Base-by-base conservation (phyloP, 2,113 vertebrate genomes). In the Raja brachyura region DNA sequence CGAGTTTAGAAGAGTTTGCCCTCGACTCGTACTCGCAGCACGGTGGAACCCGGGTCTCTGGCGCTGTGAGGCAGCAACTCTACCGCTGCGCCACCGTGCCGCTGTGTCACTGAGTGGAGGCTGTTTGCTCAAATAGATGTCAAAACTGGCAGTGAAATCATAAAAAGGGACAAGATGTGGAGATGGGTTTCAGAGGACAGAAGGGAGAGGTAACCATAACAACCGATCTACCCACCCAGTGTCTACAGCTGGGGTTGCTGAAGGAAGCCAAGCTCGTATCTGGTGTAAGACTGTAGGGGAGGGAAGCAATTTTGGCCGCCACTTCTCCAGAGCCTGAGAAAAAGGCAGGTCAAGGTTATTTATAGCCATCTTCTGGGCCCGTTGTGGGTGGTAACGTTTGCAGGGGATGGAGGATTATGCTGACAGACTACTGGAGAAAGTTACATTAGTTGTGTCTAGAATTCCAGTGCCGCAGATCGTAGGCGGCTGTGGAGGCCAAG, bases 281-380 rank as follows among this genome's bases (percentile, higher is more conserved):
- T 94, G 94, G 93, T 75, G 93, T 93, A 92, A 90, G 94, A 94
- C 93, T 78, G 88, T 48, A 95, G 94, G 95, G 94, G 95, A 94
- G 93, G 54, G 66, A 20, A 73, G 88, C 1, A 31, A 48, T 25
- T 92, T 39, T 92, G 90, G 63, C 90, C 74, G 63, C 94, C 94
- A 95, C 94, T 94, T 77, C 94, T 95, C 94, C 93, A 93, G 94
- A 93, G 94, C 93, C 94, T 94, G 95, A 95, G 94, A 94, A 95
- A 94, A 94, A 93, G 93, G 93, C 93, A 90, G 93, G 94, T 90
- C 5, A 93, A 93, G 94, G 94, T 83, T 95, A 94, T 96, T 96
- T 95, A 94, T 93, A 93, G 76, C 94, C 93, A 94, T 94, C 94
- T 94, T 94, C 94, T 88, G 94, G 93, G 83, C 93, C 77, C 74